Conservation (phyloP, 2,113 vertebrate genomes). For the Gnathonemus echidnorhynchus region DNA sequence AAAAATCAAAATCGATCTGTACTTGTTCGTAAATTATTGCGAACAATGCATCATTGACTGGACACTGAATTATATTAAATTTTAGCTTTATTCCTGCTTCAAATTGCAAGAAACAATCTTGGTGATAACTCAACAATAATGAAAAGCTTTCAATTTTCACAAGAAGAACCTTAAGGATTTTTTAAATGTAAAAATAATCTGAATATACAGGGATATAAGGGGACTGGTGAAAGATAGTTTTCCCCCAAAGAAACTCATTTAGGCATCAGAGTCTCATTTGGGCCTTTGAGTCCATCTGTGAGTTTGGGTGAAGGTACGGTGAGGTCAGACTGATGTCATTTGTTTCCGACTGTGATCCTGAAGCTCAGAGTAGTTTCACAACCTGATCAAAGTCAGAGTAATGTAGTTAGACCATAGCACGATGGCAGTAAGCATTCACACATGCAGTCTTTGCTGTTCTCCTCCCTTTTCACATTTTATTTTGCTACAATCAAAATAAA, state of each 20-base stretch:
- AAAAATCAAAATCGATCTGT: neutral
- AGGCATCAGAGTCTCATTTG: neutral
- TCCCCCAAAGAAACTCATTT: neutral
- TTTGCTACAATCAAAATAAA: neutral
- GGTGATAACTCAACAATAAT: neutral
- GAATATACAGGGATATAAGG: neutral
- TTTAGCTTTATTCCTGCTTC: neutral
- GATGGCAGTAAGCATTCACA: neutral
- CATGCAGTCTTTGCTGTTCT: neutral
- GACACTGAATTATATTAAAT: neutral
- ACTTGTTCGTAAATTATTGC: neutral
- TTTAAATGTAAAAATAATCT: neutral
- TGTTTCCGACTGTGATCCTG: neutral
- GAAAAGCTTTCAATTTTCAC: neutral
- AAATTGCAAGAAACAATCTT: neutral
- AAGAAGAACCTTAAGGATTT: neutral
- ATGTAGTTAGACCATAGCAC: neutral
- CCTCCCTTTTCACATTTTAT: neutral
- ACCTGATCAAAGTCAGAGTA: neutral
- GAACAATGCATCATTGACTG: neutral
- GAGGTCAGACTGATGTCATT: neutral
- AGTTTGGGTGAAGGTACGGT: neutral
- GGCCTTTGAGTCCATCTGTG: neutral
- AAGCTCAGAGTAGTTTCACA: neutral
- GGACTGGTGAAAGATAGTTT: neutral